phyloP scores from a whole-genome alignment of 2,888 invertebrate species.

The Julus scandinavius region DNA sequence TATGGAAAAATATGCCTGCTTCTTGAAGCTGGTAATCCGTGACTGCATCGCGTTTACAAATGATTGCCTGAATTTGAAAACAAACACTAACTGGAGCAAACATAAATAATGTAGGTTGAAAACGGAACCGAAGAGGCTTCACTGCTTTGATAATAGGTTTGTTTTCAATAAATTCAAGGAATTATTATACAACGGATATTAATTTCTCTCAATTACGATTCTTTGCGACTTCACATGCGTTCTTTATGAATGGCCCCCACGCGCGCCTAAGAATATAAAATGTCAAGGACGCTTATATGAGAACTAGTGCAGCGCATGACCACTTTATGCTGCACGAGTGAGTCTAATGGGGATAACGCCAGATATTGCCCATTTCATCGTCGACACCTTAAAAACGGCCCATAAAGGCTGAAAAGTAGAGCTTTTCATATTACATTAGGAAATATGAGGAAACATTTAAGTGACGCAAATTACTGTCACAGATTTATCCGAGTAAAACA shows the following conservation, averaged over 20 bases:
- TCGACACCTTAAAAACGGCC: not conserved
- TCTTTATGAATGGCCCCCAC: not conserved
- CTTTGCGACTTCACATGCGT: no score
- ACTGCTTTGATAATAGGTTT: no score
- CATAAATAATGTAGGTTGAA: no score
- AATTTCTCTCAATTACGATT: no score
- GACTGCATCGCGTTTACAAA: no score
- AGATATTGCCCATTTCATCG: not conserved
- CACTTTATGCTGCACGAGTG: slow-evolving; percentile 13
- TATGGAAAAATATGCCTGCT: no score
- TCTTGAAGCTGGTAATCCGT: no score
- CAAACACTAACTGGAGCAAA: no score
- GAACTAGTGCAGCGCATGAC: not conserved
- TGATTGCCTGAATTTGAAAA: no score
- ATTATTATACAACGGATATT: no score
- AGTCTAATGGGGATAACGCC: not conserved
- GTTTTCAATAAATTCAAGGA: no score
- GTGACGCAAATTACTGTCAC: not conserved
- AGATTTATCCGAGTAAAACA: not conserved
- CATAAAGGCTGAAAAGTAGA: not conserved
- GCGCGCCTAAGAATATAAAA: not conserved
- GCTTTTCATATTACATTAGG: not conserved
- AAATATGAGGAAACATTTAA: not conserved
- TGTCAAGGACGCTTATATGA: not conserved
- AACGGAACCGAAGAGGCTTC: no score